A percentile compares a stretch with the other conserved stretches of the same genome.
phyloP scores from a whole-genome alignment of 2,113 vertebrate genomes.

The Suricata suricatta region DNA sequence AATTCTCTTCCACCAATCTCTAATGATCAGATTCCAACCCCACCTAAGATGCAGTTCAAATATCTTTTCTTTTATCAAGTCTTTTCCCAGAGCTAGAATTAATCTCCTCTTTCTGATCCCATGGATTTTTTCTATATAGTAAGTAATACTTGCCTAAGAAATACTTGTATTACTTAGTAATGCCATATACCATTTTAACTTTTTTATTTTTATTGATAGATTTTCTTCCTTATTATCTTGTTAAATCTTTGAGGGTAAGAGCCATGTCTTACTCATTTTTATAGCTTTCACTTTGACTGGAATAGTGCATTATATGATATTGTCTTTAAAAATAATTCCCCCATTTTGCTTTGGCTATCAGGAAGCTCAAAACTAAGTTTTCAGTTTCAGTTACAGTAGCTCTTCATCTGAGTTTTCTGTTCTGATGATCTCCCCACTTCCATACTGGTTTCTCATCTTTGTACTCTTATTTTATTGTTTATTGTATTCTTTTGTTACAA shows the following conservation, averaged over 20 bases:
- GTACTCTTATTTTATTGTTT: neutral
- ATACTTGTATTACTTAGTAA: neutral
- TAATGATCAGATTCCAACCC: neutral
- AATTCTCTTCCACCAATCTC: neutral
- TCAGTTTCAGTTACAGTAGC: neutral
- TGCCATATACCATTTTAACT: neutral
- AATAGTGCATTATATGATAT: neutral
- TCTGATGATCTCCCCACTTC: neutral
- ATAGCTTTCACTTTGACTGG: neutral
- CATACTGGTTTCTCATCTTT: neutral
- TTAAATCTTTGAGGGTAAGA: neutral
- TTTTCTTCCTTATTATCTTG: neutral
- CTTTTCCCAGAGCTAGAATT: neutral
- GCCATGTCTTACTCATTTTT: neutral
- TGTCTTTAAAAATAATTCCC: neutral
- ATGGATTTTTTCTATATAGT: neutral
- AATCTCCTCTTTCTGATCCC: neutral
- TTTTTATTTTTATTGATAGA: neutral
- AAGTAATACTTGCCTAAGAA: neutral
- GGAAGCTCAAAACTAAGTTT: constrained; percentile 12
- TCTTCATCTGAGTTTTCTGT: neutral
- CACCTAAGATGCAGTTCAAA: neutral
- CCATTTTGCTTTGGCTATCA: neutral
- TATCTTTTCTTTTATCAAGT: neutral
- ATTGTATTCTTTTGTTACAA: neutral